These are phyloP conservation scores for Drosophila suboccidentalis DNA, from an alignment of 2,888 invertebrate genomes.

Conservation along the genomic window DNA sequence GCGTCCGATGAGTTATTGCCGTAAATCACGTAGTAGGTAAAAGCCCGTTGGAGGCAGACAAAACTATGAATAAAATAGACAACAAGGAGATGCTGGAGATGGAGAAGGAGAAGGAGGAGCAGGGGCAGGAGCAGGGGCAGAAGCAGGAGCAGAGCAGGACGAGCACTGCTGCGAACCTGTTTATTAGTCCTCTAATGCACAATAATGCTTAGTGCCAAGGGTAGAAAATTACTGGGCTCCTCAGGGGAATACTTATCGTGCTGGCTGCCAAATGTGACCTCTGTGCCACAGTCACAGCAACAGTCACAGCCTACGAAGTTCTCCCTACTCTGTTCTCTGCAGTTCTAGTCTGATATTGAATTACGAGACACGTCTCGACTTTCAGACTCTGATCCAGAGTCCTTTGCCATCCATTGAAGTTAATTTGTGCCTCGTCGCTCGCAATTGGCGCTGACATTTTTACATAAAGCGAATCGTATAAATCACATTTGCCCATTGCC, in stretches of 20 bases:
- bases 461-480: slow-evolving; percentile 70
- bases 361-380: slow-evolving; percentile 83
- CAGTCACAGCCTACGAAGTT: slow-evolving; percentile 21
- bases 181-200: slow-evolving; percentile 85
- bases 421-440: slow-evolving; percentile 71
- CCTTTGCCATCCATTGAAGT: slow-evolving; percentile 49
- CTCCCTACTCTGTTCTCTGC: neutral
- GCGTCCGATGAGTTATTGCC: slow-evolving; percentile 81
- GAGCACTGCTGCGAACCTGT: slow-evolving; percentile 80
- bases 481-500: slow-evolving; percentile 83
- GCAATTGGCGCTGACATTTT: slow-evolving; percentile 83
- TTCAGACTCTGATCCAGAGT: slow-evolving; percentile 60
- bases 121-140: neutral
- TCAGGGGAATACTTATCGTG: slow-evolving; percentile 80
- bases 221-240: slow-evolving; percentile 81
- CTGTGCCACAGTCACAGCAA: slow-evolving; percentile 53
- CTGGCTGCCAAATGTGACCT: slow-evolving; percentile 84
- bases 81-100: slow-evolving; percentile 9
- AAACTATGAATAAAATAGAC: slow-evolving; percentile 63
- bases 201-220: slow-evolving; percentile 83
- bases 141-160: neutral
- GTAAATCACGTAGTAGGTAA: slow-evolving; percentile 84
- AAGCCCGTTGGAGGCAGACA: slow-evolving; percentile 65
- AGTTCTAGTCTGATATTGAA: slow-evolving; percentile 63
- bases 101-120: slow-evolving; percentile 5